Evolutionary conservation across 2,888 invertebrate genomes (phyloP), one percentile per base, ranked within the genome.

Genomic region (Lagria hirta): DNA sequence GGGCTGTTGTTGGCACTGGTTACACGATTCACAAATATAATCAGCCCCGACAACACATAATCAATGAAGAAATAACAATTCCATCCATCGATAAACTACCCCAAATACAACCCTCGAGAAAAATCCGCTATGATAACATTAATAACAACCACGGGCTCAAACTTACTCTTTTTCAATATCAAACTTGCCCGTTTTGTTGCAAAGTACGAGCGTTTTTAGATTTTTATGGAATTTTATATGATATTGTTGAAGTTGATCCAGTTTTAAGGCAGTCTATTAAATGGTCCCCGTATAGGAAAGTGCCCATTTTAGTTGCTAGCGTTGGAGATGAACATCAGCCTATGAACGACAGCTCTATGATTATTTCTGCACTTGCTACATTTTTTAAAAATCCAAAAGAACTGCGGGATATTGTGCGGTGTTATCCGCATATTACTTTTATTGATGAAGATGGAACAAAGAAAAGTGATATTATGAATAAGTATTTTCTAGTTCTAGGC

Each of bases 111-210:
- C 69, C 75, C 5, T 75, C 77, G 3, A 69, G 76, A 65, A 60
- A 66, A 56, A 79, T 79, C 67, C 61, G 57, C 53, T 29, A 20
- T 37, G 13, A 14, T 36, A n/a, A n/a, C n/a, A 17, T 38, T 34
- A 11, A 4, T 22, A 4, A 8, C 6, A 4, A 10, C 4, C 11
- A 14, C 13, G 83, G 84, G 14, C 72, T 94, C 42, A 84, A 92
- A 56, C 72, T 99, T 27, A 86, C 90, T 0, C 75, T 99, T 10
- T 99, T 90, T 66, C 99, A 99, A 75, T 99, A 95, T 68, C 89
- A 95, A 62, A 95, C 95, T 0, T 99, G 98, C 65, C 98, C 98
- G 1, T 98, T 97, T 71, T 97, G 97, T 72, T 96, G 95, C 66
- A 98, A 97, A 77, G 87, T 87, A 10, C 78, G 96, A 44, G 86